These are phyloP conservation scores for Tachina grossa DNA, from an alignment of 2,888 invertebrate genomes.

Conservation along the genomic window DNA sequence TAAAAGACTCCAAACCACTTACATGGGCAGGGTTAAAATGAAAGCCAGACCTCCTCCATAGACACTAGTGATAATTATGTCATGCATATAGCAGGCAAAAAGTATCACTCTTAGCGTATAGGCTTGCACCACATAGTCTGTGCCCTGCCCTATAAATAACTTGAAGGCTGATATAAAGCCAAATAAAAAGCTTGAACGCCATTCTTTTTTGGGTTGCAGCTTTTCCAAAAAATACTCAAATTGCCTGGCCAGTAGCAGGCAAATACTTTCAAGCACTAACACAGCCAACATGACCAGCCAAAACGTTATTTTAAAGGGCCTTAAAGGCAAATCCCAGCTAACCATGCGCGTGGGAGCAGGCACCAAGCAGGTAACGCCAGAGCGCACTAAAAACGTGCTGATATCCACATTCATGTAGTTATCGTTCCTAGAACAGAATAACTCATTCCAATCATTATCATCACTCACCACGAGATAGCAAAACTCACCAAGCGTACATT, in stretches of 20 bases:
- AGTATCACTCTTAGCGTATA: conserved; percentile 76
- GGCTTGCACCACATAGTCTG: conserved; percentile 74
- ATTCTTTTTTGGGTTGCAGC: conserved; percentile 44
- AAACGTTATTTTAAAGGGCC: conserved; percentile 85
- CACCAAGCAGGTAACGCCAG: conserved; percentile 87
- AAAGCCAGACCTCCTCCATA: conserved; percentile 87
- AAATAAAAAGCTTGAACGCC: conserved; percentile 75
- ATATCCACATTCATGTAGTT: conserved; percentile 86
- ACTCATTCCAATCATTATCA: background rate
- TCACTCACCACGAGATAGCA: background rate
- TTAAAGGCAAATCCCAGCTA: conserved; percentile 86
- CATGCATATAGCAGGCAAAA: conserved; percentile 81
- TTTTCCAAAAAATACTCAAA: conserved; percentile 68
- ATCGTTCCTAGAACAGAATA: conserved; percentile 84
- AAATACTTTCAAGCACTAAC: conserved; percentile 70
- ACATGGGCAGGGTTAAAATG: conserved; percentile 87
- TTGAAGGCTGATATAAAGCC: conserved; percentile 77
- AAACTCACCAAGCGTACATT: conserved; percentile 73
- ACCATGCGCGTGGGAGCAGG: conserved; percentile 86
- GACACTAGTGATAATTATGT: conserved; percentile 85
- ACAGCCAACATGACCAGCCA: conserved; percentile 84
- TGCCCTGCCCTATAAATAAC: conserved; percentile 77
- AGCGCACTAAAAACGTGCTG: conserved; percentile 85
- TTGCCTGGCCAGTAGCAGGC: conserved; percentile 82
- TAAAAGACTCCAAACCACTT: conserved; percentile 48